Base-by-base conservation (phyloP, 2,113 vertebrate species). In the Poecile atricapillus region DNA sequence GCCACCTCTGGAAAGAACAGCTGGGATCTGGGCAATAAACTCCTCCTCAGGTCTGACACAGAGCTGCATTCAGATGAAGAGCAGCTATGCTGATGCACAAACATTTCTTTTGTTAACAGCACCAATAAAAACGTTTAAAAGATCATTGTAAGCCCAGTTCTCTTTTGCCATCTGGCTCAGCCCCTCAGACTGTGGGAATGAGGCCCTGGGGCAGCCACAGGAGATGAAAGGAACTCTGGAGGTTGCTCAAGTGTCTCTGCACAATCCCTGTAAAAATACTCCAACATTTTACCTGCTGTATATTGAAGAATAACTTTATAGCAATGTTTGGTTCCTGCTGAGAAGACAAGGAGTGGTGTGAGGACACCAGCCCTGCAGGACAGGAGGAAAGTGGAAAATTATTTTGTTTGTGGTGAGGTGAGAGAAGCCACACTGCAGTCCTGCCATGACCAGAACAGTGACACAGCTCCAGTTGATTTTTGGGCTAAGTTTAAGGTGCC, bases 131-230 rank as follows among this genome's bases (percentile, higher is more conserved):
- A 39, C 31, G 7, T 83, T 55, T 60, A 39, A 71, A 71, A 64
- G 58, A 52, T 68, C 35, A 67, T 28, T 85, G 39, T 71, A 75
- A 95, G 85, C 8, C 62, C 33, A 33, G 70, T 37, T 90, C 35
- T 37, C 7, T 52, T 86, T 41, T 80, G 75, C 91, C 89, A 86
- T 96, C 91, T 95, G 89, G 88, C 89, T 85, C 78, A 79, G 85
- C 47, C 93, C 80, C 84, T 89, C 60, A 46, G n/a, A 64, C 3
- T 2, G 24, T 39, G 68, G 59, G 69, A 70, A 62, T 0, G 4
- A 60, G 68, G 41, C 41, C 33, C 28, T 15, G 43, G 35, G n/a
- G 43, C 56, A 89, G 53, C 69, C 58, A 39, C 10, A 13, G 75
- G 77, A 63, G 37, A 7, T 2, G 60, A 4, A 52, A 33, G 14